Base-by-base conservation (phyloP, 2,888 invertebrate genomes). In the Allygus modestus region DNA sequence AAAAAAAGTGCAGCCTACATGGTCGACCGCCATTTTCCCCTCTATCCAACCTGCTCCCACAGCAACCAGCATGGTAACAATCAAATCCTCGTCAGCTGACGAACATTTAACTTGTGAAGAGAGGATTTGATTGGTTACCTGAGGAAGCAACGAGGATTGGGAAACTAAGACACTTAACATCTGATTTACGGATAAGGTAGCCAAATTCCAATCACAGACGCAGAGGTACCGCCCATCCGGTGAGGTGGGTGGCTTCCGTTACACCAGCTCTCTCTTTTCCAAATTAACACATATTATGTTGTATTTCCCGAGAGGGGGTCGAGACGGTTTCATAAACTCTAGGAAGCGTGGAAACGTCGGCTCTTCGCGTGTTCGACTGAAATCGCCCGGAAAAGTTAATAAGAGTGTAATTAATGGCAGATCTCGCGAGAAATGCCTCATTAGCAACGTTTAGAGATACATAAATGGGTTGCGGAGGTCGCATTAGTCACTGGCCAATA, bases 361-460 rank as follows among this genome's bases (percentile, higher is more conserved):
- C 26, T 11, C 1, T 11, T 61, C 28, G 61, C 61, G 61, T 61
- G 61, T 71, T 31, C 37, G 71, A 28, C 71, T 28, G 71, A 71
- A 61, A 61, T 26, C 71, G 37, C 9, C 33, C 37, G n/a, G 71
- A 28, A 71, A 71, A 71, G 71, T 71, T 71, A 71, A 71, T 33
- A 71, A 71, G 71, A 71, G 37, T 33, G 31, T 71, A 71, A 71
- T 71, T 71, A 71, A 71, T 71, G 71, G n/a, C 33, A 33, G 37
- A 71, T 26, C 71, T 33, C 7, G 71, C 71, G 17, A 71, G 31
- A 71, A 71, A 31, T 71, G 71, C 71, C 71, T 71, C 71, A 71
- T 71, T 71, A 61, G 61, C 11, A 61, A 61, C 61, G 61, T 61
- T 61, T 61, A 71, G 71, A 71, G 71, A 33, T 71, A 71, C 71